Conservation (phyloP, 1,140 invertebrate species). For the Drosophila kepulauana region DNA sequence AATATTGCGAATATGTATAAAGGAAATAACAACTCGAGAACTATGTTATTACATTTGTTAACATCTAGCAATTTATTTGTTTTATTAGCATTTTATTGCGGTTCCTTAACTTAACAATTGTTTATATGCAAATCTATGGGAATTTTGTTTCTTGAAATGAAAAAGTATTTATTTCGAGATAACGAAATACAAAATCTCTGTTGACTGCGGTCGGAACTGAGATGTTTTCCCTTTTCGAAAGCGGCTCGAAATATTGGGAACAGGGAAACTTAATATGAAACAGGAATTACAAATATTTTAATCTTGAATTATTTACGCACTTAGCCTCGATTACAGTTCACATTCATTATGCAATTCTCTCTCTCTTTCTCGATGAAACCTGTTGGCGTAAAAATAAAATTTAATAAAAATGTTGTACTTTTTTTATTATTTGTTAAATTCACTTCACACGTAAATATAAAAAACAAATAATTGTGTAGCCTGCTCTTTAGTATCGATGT, state of each 20-base stretch:
- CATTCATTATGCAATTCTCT: conserved; percentile 9
- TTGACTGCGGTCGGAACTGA: background rate
- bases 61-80: background rate
- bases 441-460: conserved; percentile 5
- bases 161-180: background rate
- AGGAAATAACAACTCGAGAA: background rate
- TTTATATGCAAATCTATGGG: too few relatives aligned
- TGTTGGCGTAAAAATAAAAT: conserved; percentile 14
- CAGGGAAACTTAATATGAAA: conserved; percentile 1
- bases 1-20: background rate
- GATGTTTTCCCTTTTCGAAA: background rate
- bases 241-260: background rate
- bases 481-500: conserved; percentile 10
- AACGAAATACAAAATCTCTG: background rate
- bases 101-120: background rate
- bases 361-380: conserved; percentile 1
- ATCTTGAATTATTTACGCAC: conserved; percentile 5
- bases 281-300: conserved; percentile 13
- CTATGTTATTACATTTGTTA: background rate
- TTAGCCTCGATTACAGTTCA: conserved; percentile 9
- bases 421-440: conserved; percentile 14
- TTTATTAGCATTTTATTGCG: background rate
- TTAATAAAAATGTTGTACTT: background rate
- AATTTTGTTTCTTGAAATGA: too few relatives aligned
- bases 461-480: conserved; percentile 12